phyloP scores from a whole-genome alignment of 2,797 vertebrate species.

The Lophotriccus pileatus region DNA sequence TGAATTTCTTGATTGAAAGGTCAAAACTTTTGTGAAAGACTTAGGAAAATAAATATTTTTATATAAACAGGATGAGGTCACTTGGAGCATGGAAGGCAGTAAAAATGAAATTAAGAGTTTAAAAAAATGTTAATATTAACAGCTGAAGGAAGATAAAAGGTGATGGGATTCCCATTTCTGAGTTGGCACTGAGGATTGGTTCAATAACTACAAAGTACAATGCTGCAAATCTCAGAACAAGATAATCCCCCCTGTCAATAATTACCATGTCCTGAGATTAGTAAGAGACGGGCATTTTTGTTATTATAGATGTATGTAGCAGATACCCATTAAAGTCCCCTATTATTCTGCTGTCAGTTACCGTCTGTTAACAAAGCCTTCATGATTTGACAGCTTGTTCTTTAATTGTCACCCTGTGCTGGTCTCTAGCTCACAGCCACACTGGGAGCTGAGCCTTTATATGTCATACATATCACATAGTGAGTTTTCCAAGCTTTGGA shows the following conservation, averaged over 20 bases:
- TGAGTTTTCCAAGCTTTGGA: neutral
- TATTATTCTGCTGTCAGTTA: neutral
- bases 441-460: neutral
- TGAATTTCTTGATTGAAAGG: neutral
- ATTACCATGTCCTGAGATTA: neutral
- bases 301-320: neutral
- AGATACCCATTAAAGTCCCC: neutral
- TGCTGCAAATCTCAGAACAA: neutral
- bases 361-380: neutral
- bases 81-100: neutral
- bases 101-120: neutral
- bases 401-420: neutral
- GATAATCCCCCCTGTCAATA: neutral
- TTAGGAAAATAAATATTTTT: neutral
- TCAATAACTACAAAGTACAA: neutral
- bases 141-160: neutral
- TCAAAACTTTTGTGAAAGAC: neutral
- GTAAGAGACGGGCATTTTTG: neutral
- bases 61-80: neutral
- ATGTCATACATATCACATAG: neutral
- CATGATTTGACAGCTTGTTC: neutral
- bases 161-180: neutral
- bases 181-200: neutral
- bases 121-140: neutral
- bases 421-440: neutral